Conservation (phyloP, 92 coral and sea anemone species). For the Nematostella vectensis region DNA sequence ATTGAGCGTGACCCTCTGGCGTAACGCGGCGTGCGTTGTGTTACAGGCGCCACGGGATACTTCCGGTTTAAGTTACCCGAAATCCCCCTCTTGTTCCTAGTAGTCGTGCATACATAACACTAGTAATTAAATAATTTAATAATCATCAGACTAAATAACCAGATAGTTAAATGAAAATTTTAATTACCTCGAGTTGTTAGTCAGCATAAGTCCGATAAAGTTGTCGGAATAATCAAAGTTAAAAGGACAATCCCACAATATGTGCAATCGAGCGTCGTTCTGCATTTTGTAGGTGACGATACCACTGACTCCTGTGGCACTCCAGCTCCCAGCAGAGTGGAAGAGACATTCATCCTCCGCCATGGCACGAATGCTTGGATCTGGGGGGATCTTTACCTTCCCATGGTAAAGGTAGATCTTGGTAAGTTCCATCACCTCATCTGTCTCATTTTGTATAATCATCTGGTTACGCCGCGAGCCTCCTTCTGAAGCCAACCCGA, state of each 20-base stretch:
- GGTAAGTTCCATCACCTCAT: slow-evolving; percentile 13
- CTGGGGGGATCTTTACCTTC: slow-evolving; percentile 26
- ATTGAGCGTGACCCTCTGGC: no score
- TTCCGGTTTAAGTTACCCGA: no score
- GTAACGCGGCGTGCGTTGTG: no score
- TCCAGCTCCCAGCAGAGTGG: slow-evolving; percentile 34
- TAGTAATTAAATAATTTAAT: no score
- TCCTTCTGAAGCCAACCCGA: slow-evolving; percentile 26
- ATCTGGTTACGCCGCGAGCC: slow-evolving; percentile 28
- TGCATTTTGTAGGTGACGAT: slow-evolving; percentile 25
- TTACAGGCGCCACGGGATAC: no score
- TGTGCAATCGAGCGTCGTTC: slow-evolving; percentile 21
- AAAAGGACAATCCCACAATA: slow-evolving; percentile 38
- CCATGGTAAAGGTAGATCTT: slow-evolving; percentile 22
- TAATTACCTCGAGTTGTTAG: no score
- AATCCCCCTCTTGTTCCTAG: no score
- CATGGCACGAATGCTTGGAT: slow-evolving; percentile 15
- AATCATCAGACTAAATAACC: no score
- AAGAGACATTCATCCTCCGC: slow-evolving; percentile 23
- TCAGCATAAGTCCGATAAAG: slow-evolving; percentile 36
- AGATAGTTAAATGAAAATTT: no score
- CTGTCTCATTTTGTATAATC: slow-evolving; percentile 17
- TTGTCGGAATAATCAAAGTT: slow-evolving; percentile 27
- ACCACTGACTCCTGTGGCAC: slow-evolving; percentile 34
- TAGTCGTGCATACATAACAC: no score